Conservation (phyloP, 2,888 invertebrate species). For the Portevinia maculata region DNA sequence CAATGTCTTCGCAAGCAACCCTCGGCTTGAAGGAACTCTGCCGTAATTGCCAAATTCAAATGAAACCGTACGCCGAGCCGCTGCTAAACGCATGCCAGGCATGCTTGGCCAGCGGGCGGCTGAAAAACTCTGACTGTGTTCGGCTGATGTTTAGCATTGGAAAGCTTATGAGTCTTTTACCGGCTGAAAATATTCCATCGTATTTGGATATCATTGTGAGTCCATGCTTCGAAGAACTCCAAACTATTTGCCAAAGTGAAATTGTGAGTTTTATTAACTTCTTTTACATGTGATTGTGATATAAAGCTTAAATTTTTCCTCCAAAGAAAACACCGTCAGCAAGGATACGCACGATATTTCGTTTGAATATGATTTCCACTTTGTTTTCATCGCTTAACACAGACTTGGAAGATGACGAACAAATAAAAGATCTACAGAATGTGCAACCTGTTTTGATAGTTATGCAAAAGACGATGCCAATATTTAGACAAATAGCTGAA, state of each 20-base stretch:
- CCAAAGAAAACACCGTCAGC: slow-evolving; percentile 83
- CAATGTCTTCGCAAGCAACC: slow-evolving; percentile 91
- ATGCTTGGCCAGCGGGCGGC: slow-evolving; percentile 84
- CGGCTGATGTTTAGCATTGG: slow-evolving; percentile 91
- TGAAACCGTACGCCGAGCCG: slow-evolving; percentile 90
- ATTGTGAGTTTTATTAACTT: slow-evolving; percentile 80
- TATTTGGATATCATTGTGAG: slow-evolving; percentile 88
- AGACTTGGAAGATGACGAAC: slow-evolving; percentile 81
- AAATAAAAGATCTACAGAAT: slow-evolving; percentile 78
- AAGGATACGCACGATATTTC: slow-evolving; percentile 84
- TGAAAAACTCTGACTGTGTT: slow-evolving; percentile 87
- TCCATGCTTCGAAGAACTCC: slow-evolving; percentile 86
- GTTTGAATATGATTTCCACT: slow-evolving; percentile 88
- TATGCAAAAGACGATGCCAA: slow-evolving; percentile 86
- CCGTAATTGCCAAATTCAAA: slow-evolving; percentile 89
- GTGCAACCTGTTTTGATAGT: slow-evolving; percentile 85
- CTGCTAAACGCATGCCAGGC: slow-evolving; percentile 89
- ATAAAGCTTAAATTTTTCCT: not conserved
- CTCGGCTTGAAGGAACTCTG: slow-evolving; percentile 95
- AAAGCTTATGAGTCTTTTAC: slow-evolving; percentile 87
- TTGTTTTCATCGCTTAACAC: slow-evolving; percentile 86
- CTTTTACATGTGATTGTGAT: not conserved
- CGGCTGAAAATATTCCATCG: slow-evolving; percentile 86
- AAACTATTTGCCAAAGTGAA: slow-evolving; percentile 83
- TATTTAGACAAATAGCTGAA: slow-evolving; percentile 85